Evolutionary conservation across 2,888 invertebrate species (phyloP), one percentile per base, ranked within the genome.

Genomic region (Drosophila barbarae): DNA sequence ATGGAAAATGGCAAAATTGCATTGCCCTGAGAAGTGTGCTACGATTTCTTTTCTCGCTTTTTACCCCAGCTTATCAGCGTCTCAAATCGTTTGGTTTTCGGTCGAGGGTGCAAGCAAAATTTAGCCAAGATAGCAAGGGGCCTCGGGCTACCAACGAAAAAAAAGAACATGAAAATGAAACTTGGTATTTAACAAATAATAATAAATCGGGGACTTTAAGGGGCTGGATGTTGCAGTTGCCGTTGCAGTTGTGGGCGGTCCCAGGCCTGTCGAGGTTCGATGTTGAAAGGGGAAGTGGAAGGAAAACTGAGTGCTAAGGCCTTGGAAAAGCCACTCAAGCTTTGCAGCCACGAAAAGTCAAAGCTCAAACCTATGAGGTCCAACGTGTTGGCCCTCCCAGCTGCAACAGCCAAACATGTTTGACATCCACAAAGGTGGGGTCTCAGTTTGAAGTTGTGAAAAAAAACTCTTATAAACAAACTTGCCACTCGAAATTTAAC

Each of bases 21-120:
- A 63, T 71, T 71, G 44, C 71, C 50, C 71, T 70, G 42, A 47
- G 36, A 70, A 59, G 69, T 66, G 53, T 70, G 71, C 68, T 64
- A 46, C 41, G 38, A 32, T 53, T 71, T 47, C 34, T 63, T 66
- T 42, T 28, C 13, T 49, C 18, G 46, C 34, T 41, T 60, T 61
- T 34, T 46, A 26, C 26, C 39, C 35, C 26, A 36, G 46, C 69
- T 85, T 79, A 79, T 79, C 79, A 68, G 50, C 57, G 81, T 68
- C 84, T 85, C 55, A 49, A 51, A 77, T 68, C 71, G 49, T 8
- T 7, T 23, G 35, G 32, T 21, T 18, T 30, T 18, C 46, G 30
- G 18, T 46, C 13, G 30, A n/a, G 26, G 46, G 42, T 46, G 39
- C 44, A 51, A 64, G 47, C 34, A 50, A 69, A 66, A 68, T 63